Conservation (phyloP, 2,113 vertebrate genomes). For the Sula dactylatra region DNA sequence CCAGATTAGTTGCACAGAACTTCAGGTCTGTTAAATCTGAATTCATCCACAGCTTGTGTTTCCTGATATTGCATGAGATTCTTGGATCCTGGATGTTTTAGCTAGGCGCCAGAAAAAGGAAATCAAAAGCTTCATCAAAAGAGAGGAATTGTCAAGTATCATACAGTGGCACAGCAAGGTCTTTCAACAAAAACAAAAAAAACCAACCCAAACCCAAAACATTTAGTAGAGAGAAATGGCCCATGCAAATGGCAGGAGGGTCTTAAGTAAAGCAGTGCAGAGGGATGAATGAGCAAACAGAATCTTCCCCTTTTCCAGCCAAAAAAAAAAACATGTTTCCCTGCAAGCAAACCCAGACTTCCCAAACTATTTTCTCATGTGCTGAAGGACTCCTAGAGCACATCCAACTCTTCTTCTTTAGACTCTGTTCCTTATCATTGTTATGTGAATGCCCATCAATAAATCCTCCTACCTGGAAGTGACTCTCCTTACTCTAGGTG, state of each 20-base stretch:
- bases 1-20: not conserved
- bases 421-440: not conserved
- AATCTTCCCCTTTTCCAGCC: not conserved
- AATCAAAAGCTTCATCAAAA: not conserved
- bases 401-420: not conserved
- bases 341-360: not conserved
- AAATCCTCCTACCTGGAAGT: not conserved
- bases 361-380: not conserved
- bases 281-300: not conserved
- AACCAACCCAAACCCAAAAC: not conserved
- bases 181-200: not conserved
- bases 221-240: not conserved
- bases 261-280: not conserved
- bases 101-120: not conserved
- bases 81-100: not conserved
- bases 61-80: not conserved
- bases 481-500: not conserved
- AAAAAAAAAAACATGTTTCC: not conserved
- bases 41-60: not conserved
- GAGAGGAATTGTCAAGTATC: not conserved
- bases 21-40: not conserved
- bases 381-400: not conserved
- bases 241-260: not conserved
- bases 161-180: not conserved
- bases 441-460: not conserved